Base-by-base conservation (phyloP, 2,797 vertebrate species). In the Furcifer pardalis region DNA sequence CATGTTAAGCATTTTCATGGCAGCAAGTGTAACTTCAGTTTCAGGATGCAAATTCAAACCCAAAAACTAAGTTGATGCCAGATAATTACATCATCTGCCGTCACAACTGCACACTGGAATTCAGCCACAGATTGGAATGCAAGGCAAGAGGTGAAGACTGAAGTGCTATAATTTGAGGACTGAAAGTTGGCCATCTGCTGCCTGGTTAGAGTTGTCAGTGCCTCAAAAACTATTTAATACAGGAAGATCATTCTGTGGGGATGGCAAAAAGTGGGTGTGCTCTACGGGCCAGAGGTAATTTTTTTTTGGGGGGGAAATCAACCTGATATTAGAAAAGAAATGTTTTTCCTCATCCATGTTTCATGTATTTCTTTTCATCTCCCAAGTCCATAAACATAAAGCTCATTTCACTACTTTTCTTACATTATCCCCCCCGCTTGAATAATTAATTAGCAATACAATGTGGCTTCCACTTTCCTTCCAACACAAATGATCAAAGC, bases 81-180 rank as follows among this genome's bases (percentile, higher is more conserved):
- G 71, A 72, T 73, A 68, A 19, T 23, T 52, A 40, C 71, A 75
- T 84, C 83, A 91, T 32, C 42, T 1, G 25, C 65, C 81, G 63
- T 72, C 40, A 35, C 25, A 75, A 83, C 71, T 56, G 71, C 72
- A 78, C 49, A 77, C 40, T 68, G 62, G 46, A 44, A 81, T 79
- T 91, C 82, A n/a, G 15, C 73, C 77, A 90, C 65, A 88, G 78
- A 72, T 62, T 85, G 82, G 60, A 83, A 30, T 84, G 78, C 86
- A 89, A 84, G 78, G 78, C 85, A 74, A 89, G 73, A 73, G 68
- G 82, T 92, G 82, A 84, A 52, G 65, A 35, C 10, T 40, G 25
- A 76, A 66, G n/a, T 25, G 40, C 46, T 37, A 23, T 23, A 52
- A 17, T 66, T 49, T 19, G 60, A 44, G 32, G 46, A 37, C 13